phyloP scores from a whole-genome alignment of 1,140 invertebrate genomes.

The Saccostrea echinata region DNA sequence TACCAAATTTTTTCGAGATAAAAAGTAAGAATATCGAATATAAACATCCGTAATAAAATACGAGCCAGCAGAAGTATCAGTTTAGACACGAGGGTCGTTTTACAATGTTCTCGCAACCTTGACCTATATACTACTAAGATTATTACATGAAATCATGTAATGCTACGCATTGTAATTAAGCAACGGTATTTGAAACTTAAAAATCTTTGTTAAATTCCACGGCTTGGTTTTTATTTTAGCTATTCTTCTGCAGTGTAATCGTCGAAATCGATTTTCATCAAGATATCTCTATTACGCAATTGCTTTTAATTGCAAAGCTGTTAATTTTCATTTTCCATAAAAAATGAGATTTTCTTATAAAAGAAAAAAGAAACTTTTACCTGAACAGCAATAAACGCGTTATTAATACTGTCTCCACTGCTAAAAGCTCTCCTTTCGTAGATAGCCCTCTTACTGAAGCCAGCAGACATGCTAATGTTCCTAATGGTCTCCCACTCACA shows the following conservation, averaged over 20 bases:
- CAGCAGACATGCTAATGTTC: background rate
- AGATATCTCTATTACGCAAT: background rate
- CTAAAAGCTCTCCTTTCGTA: conserved; percentile 9
- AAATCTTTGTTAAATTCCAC: no score
- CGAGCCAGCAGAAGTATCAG: background rate
- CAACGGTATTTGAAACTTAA: no score
- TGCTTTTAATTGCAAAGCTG: background rate
- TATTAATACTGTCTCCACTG: conserved; percentile 13
- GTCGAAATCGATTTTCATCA: no score
- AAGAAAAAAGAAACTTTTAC: background rate
- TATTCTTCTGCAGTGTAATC: no score
- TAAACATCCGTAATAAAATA: background rate
- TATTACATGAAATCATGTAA: no score
- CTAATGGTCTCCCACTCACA: background rate
- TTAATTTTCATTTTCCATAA: background rate
- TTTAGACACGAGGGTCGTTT: background rate
- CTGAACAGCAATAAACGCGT: conserved; percentile 22
- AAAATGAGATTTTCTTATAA: background rate
- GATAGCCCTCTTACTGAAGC: background rate
- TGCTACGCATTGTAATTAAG: no score
- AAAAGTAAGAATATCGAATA: background rate
- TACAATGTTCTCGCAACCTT: background rate
- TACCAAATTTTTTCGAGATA: no score
- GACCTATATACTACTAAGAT: background rate
- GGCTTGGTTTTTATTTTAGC: no score